Evolutionary conservation across 2,888 invertebrate genomes (phyloP).

Genomic region (Taenaris catops): DNA sequence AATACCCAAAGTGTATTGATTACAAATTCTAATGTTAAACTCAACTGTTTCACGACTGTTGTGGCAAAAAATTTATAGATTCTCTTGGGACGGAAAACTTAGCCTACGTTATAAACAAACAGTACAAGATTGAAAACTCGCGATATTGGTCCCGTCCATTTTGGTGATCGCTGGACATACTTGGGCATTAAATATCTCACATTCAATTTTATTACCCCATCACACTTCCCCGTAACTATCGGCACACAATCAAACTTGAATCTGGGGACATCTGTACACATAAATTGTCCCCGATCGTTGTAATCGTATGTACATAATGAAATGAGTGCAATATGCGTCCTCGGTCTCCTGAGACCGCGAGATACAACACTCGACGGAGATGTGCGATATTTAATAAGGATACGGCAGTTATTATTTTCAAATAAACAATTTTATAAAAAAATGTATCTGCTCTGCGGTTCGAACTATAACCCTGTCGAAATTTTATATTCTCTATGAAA

Average conservation of each 20-base stretch:
- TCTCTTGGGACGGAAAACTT: no score
- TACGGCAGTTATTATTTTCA: conserved; percentile 16
- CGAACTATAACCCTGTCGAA: no score
- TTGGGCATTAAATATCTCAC: no score
- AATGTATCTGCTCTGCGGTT: no score
- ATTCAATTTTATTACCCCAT: conserved; percentile 6
- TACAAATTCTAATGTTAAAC: no score
- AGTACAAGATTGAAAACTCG: no score
- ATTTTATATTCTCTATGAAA: no score
- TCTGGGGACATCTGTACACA: conserved; percentile 47
- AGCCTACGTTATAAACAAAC: no score
- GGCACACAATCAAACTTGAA: conserved; percentile 17
- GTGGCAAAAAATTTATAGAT: no score
- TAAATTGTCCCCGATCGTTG: conserved; percentile 40
- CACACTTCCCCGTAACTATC: conserved; percentile 1
- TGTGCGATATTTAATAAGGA: conserved; percentile 25
- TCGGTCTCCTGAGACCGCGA: conserved; percentile 35
- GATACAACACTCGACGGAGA: conserved; percentile 24
- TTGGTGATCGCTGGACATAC: no score
- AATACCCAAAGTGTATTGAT: no score
- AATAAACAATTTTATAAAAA: background rate
- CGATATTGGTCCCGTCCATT: no score
- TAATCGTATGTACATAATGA: conserved; percentile 74
- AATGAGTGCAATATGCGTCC: conserved; percentile 76
- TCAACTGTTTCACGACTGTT: background rate